Evolutionary conservation across 2,888 invertebrate genomes (phyloP), one percentile per base, ranked within the genome.

Genomic region (Drosophila histrio): DNA sequence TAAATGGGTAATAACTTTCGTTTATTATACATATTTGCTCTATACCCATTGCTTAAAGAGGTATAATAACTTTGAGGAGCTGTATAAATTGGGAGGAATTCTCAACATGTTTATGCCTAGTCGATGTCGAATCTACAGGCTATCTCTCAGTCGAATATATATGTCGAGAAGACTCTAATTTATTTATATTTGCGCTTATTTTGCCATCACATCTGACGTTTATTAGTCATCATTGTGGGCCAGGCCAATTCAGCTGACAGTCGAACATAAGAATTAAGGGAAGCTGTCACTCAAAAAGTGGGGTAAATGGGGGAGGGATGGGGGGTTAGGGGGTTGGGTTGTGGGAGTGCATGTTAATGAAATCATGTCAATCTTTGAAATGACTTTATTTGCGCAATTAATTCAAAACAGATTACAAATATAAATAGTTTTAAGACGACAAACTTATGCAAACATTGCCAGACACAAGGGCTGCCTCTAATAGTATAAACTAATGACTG

Each of bases 161-260:
- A n/a, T 0, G 0, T 4, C 2, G 4, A 17, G 19, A 15, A 17
- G 1, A n/a, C 2, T 3, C 19, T 15, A 11, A 26, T 43, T 32
- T 34, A 9, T 19, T 30, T 8, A 22, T 22, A 22, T 32, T 30
- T 49, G 38, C 26, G 59, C 68, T 60, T 60, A 58, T 59, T 63
- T 41, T n/a, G 54, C 74, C 46, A 36, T 28, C 54, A 24, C 50
- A 32, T 13, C 50, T 24, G 66, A 43, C 44, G 50, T 24, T 58
- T 49, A 63, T 83, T 79, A 73, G 70, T 83, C 73, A 83, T 62
- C 54, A 15, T 32, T 54, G 47, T 59, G 21, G 63, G 70, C 66
- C 56, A 77, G 61, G 79, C 70, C 56, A 79, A 73, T 83, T 83
- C 28, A n/a, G 44, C n/a, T 67, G 78, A 50, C 77, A 63, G 71